Percentiles rank a stretch among this genome's conserved stretches.
These are phyloP conservation scores for Nematostella vectensis DNA, from an alignment of 92 coral and sea anemone genomes.

Conservation along the genomic window DNA sequence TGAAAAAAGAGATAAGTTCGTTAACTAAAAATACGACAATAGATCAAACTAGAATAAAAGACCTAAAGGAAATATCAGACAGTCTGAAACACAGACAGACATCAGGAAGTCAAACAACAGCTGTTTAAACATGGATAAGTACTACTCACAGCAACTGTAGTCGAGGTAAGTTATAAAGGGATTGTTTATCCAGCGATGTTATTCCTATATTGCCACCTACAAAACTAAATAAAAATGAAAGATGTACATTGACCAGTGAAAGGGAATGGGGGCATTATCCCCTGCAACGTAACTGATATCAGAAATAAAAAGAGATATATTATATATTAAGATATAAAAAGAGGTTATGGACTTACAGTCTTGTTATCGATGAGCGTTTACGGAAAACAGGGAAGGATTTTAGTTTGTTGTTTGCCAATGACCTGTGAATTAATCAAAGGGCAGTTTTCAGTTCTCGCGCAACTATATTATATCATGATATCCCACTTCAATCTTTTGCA, in stretches of 20 bases:
- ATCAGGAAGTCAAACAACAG: not conserved
- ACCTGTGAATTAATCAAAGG: constrained; percentile 16
- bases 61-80: not conserved
- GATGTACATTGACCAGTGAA: too few relatives aligned
- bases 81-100: not conserved
- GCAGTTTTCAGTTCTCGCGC: not conserved
- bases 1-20: constrained; percentile 2
- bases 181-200: too few relatives aligned
- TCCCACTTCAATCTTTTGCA: too few relatives aligned
- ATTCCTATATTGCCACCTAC: too few relatives aligned
- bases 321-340: too few relatives aligned
- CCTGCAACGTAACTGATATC: too few relatives aligned
- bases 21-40: not conserved
- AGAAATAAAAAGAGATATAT: too few relatives aligned
- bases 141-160: not conserved
- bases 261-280: too few relatives aligned
- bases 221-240: too few relatives aligned
- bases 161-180: too few relatives aligned
- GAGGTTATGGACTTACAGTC: constrained; percentile 75
- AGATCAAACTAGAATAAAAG: not conserved
- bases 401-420: constrained; percentile 27
- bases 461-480: too few relatives aligned
- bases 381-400: constrained; percentile 55
- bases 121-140: not conserved
- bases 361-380: constrained; percentile 13